Conservation (phyloP, 2,888 invertebrate species). For the Caprella mutica region DNA sequence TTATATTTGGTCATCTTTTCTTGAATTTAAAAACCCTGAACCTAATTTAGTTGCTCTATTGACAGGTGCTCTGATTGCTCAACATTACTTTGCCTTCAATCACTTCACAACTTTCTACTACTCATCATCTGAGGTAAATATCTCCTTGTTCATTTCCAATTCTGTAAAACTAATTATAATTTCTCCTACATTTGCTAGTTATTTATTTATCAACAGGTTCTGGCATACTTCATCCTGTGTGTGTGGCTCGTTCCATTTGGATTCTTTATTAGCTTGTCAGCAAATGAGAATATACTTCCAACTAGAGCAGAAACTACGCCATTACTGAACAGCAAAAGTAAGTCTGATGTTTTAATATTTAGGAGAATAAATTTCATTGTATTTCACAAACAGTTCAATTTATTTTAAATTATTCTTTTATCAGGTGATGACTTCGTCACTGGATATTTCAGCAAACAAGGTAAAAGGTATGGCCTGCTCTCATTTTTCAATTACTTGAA, state of each 20-base stretch:
- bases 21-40: background rate
- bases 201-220: conserved; percentile 51
- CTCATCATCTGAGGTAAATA: conserved; percentile 66
- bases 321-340: conserved; percentile 38
- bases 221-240: conserved; percentile 80
- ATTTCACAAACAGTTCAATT: background rate
- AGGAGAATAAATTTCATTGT: too few species aligned
- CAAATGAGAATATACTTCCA: conserved; percentile 83
- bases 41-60: conserved; percentile 31
- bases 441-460: conserved; percentile 65
- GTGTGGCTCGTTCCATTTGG: conserved; percentile 84
- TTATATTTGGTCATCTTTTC: background rate
- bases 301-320: conserved; percentile 52
- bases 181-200: background rate
- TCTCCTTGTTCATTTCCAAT: background rate
- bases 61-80: conserved; percentile 53
- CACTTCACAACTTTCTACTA: conserved; percentile 62
- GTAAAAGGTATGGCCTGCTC: conserved; percentile 65
- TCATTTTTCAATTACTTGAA: conserved; percentile 73
- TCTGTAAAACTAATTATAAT: background rate
- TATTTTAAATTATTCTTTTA: background rate
- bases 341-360: too few species aligned
- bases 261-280: conserved; percentile 77
- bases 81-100: conserved; percentile 74
- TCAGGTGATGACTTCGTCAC: conserved; percentile 64